Percentiles rank a stretch among this genome's conserved stretches.
phyloP scores from a whole-genome alignment of 2,888 invertebrate species.

The Chorisops tibialis region DNA sequence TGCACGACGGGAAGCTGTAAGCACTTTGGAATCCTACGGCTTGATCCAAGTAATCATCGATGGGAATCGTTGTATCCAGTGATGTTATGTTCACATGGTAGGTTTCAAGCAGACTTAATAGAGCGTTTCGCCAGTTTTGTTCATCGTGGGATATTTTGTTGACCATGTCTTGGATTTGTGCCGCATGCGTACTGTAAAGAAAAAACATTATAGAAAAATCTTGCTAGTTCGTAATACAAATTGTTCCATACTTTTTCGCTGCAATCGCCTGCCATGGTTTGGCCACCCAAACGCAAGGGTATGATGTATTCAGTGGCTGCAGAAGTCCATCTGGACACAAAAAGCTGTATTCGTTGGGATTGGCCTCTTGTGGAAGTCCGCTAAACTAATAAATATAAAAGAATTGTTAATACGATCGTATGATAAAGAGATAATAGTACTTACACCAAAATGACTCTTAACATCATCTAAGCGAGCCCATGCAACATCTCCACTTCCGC shows the following conservation, averaged over 20 bases:
- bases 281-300: constrained; percentile 74
- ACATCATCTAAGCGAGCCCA: constrained; percentile 76
- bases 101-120: constrained; percentile 61
- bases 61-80: constrained; percentile 59
- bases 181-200: constrained; percentile 47
- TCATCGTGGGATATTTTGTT: constrained; percentile 50
- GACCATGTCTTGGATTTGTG: constrained; percentile 55
- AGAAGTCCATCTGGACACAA: constrained; percentile 74
- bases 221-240: background rate
- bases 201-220: background rate
- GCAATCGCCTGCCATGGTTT: constrained; percentile 76
- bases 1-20: constrained; percentile 66
- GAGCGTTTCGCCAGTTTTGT: constrained; percentile 57
- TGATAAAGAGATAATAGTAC: constrained; percentile 29
- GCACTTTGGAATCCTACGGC: constrained; percentile 63
- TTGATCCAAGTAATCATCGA: constrained; percentile 64
- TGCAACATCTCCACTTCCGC: constrained; percentile 75
- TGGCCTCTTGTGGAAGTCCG: constrained; percentile 47
- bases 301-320: constrained; percentile 56
- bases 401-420: background rate
- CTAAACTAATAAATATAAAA: constrained; percentile 41
- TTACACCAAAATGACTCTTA: constrained; percentile 62
- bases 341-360: constrained; percentile 60
- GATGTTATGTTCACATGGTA: constrained; percentile 56
- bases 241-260: constrained; percentile 51